Conservation (phyloP, 2,797 vertebrate genomes). For the Hoplostethus mediterraneus region DNA sequence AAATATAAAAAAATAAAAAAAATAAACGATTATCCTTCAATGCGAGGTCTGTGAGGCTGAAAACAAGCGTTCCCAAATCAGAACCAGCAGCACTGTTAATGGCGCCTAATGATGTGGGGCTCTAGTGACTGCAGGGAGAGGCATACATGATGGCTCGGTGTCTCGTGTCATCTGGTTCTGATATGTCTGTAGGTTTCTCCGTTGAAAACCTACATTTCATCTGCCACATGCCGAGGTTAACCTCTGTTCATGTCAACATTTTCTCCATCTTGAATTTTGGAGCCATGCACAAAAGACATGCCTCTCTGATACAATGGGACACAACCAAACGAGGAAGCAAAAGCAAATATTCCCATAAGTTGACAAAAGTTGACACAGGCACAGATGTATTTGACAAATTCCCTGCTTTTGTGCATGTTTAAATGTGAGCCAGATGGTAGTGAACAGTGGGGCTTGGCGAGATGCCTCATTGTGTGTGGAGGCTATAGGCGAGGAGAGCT, state of each 20-base stretch:
- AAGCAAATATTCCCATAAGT: constrained; percentile 83
- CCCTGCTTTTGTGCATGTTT: constrained; percentile 82
- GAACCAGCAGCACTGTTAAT: constrained; percentile 60
- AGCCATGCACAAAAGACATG: constrained; percentile 61
- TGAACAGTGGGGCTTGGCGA: constrained; percentile 81
- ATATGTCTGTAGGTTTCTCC: constrained; percentile 65
- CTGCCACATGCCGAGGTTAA: constrained; percentile 73
- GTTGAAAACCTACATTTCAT: constrained; percentile 55
- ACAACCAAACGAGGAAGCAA: constrained; percentile 61
- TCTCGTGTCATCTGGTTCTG: constrained; percentile 76
- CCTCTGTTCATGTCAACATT: constrained; percentile 74
- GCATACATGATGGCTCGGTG: constrained; percentile 52
- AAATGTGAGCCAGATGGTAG: constrained; percentile 88
- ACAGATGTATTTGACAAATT: constrained; percentile 88
- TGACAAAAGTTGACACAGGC: constrained; percentile 85
- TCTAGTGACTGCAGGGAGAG: constrained; percentile 54
- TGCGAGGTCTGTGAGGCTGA: constrained; percentile 12
- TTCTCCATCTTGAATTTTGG: constrained; percentile 60
- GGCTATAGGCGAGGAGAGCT: constrained; percentile 79
- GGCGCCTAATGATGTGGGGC: constrained; percentile 62
- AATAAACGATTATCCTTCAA: constrained; percentile 5
- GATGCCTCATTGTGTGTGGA: constrained; percentile 78
- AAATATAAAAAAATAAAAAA: constrained; percentile 38
- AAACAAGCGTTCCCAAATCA: constrained; percentile 55
- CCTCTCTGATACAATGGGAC: constrained; percentile 57